These are phyloP conservation scores for Leuciscus waleckii DNA, from an alignment of 2,797 vertebrate species.

Conservation along the genomic window DNA sequence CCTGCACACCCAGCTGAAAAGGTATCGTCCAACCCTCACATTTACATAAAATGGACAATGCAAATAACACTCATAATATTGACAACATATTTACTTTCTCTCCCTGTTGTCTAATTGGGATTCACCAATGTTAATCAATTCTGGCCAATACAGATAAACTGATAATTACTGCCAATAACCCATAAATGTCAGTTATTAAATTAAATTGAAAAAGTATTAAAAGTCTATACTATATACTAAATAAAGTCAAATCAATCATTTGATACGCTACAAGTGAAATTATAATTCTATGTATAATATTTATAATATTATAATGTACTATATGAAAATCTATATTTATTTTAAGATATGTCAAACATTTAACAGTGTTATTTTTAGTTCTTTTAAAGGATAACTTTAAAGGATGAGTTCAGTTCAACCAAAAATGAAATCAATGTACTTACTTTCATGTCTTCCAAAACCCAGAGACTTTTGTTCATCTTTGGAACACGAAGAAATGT, in stretches of 20 bases:
- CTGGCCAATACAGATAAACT: neutral
- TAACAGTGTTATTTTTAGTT: neutral
- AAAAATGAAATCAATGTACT: too few species aligned
- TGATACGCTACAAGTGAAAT: neutral
- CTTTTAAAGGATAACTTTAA: too few species aligned
- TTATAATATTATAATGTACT: neutral
- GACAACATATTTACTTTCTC: neutral
- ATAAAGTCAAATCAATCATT: too few species aligned
- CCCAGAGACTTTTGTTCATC: neutral
- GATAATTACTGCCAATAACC: neutral
- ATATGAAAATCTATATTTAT: neutral
- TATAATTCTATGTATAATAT: neutral
- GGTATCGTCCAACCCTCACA: slow-evolving; percentile 71
- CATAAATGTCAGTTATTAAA: neutral
- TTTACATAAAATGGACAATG: neutral
- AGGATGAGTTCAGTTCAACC: too few species aligned
- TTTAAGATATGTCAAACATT: neutral
- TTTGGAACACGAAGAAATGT: neutral
- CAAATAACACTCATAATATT: slow-evolving; percentile 4
- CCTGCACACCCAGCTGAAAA: slow-evolving; percentile 90
- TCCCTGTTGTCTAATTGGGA: neutral
- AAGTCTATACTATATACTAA: neutral
- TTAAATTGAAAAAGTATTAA: neutral
- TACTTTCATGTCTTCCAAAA: neutral
- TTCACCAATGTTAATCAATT: neutral